phyloP scores from a whole-genome alignment of 2,888 invertebrate genomes.

The Cephus runcator region DNA sequence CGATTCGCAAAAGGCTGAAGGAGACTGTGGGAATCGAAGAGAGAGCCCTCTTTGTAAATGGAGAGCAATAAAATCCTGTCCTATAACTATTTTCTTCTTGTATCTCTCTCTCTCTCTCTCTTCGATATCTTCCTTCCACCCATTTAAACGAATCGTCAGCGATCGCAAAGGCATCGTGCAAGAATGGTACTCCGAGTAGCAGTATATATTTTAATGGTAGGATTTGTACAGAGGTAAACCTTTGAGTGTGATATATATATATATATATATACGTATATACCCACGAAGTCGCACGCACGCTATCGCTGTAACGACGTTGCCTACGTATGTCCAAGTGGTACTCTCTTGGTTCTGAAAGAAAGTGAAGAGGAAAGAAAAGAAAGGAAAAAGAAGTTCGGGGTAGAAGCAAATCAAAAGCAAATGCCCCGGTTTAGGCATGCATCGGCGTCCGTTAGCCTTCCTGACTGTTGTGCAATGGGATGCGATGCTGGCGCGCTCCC shows the following conservation, averaged over 20 bases:
- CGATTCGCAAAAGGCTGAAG: background rate
- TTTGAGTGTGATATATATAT: background rate
- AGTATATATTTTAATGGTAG: slow-evolving; percentile 58
- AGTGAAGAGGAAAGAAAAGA: slow-evolving; percentile 9
- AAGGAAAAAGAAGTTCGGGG: background rate
- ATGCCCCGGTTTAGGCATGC: slow-evolving; percentile 22
- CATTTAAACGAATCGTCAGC: slow-evolving; percentile 38
- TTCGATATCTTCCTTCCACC: slow-evolving; percentile 48
- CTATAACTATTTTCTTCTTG: background rate
- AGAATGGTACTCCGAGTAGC: slow-evolving; percentile 42
- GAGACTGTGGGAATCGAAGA: background rate
- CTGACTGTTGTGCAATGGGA: slow-evolving; percentile 3
- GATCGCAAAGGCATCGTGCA: slow-evolving; percentile 36
- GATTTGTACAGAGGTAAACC: slow-evolving; percentile 33
- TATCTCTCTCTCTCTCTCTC: too few relatives aligned
- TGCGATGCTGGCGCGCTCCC: background rate
- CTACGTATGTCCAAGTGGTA: slow-evolving; percentile 8
- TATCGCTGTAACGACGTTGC: slow-evolving; percentile 44
- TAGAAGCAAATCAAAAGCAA: slow-evolving; percentile 18
- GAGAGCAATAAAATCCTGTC: slow-evolving; percentile 55
- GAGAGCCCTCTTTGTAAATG: background rate
- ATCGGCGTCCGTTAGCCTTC: slow-evolving; percentile 12
- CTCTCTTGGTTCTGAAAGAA: slow-evolving; percentile 11
- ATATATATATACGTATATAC: background rate
- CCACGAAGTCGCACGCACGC: slow-evolving; percentile 32